These are phyloP conservation scores for Acanthopagrus latus DNA, from an alignment of 2,797 vertebrate genomes.

Conservation along the genomic window DNA sequence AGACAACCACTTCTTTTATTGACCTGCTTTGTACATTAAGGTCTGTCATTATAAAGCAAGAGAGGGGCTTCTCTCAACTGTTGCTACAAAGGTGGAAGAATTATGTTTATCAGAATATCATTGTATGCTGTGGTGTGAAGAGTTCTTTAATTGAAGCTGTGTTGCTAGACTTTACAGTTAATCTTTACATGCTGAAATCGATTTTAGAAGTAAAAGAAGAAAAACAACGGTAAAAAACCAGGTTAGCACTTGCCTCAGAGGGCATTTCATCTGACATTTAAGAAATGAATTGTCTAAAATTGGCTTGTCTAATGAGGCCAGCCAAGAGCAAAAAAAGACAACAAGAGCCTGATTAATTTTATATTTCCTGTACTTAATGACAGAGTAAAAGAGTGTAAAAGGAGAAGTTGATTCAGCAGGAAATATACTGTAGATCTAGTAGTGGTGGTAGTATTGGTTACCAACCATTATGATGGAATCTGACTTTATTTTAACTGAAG, in stretches of 20 bases:
- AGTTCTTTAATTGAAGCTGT: not conserved
- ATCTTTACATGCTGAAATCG: not conserved
- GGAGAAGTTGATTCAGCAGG: conserved; percentile 23
- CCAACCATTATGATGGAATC: not conserved
- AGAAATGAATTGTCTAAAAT: conserved; percentile 18
- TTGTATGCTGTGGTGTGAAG: not conserved
- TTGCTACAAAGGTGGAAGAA: not conserved
- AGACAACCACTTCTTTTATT: not conserved
- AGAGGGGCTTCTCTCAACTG: not conserved
- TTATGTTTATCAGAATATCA: not conserved
- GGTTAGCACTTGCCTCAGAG: not conserved
- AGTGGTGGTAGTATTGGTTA: no score
- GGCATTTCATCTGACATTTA: conserved; percentile 2
- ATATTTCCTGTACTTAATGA: conserved; percentile 27
- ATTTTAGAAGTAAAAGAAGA: not conserved
- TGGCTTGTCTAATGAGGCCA: conserved; percentile 26
- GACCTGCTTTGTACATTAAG: not conserved
- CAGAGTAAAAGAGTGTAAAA: not conserved
- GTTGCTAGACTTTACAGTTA: not conserved
- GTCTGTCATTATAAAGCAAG: not conserved
- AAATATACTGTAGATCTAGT: conserved; percentile 12
- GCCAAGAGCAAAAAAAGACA: not conserved
- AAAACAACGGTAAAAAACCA: not conserved
- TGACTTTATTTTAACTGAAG: conserved; percentile 1
- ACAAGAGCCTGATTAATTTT: conserved; percentile 13